Evolutionary conservation across 2,113 vertebrate genomes (phyloP).

Genomic region (Pelvicachromis taeniatus): DNA sequence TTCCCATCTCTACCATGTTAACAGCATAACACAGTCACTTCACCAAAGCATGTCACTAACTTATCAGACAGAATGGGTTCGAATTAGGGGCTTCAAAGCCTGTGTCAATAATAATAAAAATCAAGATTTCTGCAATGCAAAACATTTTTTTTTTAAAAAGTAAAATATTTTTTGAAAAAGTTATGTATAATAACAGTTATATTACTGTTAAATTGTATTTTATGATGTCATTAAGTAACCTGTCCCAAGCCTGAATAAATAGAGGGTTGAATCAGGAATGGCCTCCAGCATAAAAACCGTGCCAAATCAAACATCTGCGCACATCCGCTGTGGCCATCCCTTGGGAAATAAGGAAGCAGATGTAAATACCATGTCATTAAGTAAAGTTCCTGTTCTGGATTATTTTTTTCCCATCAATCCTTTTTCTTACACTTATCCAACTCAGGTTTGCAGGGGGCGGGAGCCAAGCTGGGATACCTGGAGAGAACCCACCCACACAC

Average conservation of each 20-base stretch:
- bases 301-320: not conserved
- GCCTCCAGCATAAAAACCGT: not conserved
- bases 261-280: not conserved
- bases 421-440: not conserved
- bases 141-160: too few relatives aligned
- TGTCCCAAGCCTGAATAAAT: not conserved
- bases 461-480: not conserved
- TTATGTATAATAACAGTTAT: not conserved
- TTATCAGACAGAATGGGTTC: fast-evolving
- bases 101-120: not conserved
- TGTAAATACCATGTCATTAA: not conserved
- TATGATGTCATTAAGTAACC: not conserved
- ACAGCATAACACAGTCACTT: not conserved
- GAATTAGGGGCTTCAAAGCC: not conserved
- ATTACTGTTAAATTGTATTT: not conserved
- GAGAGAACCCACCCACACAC: not conserved
- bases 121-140: not conserved
- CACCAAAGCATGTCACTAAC: not conserved
- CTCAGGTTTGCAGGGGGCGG: not conserved
- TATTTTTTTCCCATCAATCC: not conserved
- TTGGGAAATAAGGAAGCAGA: not conserved
- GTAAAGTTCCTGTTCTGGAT: not conserved
- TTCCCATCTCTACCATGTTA: not conserved
- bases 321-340: not conserved
- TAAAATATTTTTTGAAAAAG: not conserved